A percentile compares a stretch with the other conserved stretches of the same genome.
Conservation (phyloP, 2,797 vertebrate species). For the Myoxocephalus aenaeus region DNA sequence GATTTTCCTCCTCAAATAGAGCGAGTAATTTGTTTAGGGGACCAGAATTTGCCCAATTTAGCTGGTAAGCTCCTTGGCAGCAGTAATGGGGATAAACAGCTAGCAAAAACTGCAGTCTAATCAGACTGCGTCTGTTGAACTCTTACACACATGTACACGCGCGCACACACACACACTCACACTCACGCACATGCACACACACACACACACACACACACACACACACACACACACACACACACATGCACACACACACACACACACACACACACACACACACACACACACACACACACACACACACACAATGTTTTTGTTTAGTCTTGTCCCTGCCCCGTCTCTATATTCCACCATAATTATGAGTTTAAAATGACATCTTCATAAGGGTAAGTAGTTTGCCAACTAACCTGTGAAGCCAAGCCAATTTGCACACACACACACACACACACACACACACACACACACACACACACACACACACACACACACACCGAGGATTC, state of each 20-base stretch:
- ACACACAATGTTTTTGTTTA: neutral
- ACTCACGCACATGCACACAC: no score
- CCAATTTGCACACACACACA: slow-evolving; percentile 40
- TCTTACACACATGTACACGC: slow-evolving; percentile 21
- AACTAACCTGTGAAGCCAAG: slow-evolving; percentile 60
- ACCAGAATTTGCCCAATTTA: slow-evolving; percentile 83
- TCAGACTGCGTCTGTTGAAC: slow-evolving; percentile 66
- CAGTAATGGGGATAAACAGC: slow-evolving; percentile 78
- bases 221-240: slow-evolving; percentile 10
- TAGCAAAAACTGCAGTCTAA: slow-evolving; percentile 71
- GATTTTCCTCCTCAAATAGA: slow-evolving; percentile 84
- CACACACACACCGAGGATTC: slow-evolving; percentile 8
- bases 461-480: slow-evolving; percentile 21
- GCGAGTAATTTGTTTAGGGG: slow-evolving; percentile 83
- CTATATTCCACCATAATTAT: slow-evolving; percentile 58
- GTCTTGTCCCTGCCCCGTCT: no score
- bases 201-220: no score
- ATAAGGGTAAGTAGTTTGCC: slow-evolving; percentile 35
- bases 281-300: neutral
- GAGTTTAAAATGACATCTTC: slow-evolving; percentile 56
- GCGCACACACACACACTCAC: slow-evolving; percentile 5
- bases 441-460: neutral
- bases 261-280: slow-evolving; percentile 13
- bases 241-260: slow-evolving; percentile 5
- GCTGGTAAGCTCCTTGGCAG: slow-evolving; percentile 81